Conservation (phyloP, 2,113 vertebrate species). For the rabbit (Oryctolagus cuniculus) region DNA sequence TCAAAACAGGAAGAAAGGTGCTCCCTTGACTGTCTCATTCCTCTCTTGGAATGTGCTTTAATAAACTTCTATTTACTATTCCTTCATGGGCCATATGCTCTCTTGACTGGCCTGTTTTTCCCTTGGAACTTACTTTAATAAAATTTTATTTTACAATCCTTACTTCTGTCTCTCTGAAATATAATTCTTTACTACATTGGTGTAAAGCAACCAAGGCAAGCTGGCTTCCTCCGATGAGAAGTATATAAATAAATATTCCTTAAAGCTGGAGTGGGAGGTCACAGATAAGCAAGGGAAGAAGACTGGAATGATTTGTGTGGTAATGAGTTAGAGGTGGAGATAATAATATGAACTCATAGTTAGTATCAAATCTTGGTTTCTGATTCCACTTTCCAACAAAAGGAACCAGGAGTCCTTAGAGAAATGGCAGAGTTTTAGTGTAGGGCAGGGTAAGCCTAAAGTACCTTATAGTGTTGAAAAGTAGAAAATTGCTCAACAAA, state of each 20-base stretch:
- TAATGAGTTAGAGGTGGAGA: neutral
- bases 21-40: too few relatives aligned
- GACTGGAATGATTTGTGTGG: neutral
- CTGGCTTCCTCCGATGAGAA: too few relatives aligned
- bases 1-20: too few relatives aligned
- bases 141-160: too few relatives aligned
- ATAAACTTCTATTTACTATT: too few relatives aligned
- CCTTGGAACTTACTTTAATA: too few relatives aligned
- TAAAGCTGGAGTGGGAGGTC: neutral
- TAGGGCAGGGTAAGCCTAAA: neutral
- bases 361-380: neutral
- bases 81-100: too few relatives aligned
- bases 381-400: neutral
- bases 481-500: neutral
- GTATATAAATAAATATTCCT: neutral
- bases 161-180: too few relatives aligned
- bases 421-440: neutral
- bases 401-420: neutral
- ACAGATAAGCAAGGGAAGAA: neutral
- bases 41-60: too few relatives aligned
- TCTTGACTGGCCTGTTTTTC: too few relatives aligned
- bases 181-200: too few relatives aligned
- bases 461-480: neutral
- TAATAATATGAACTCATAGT: neutral
- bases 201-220: too few relatives aligned